Evolutionary conservation across 2,797 vertebrate species (phyloP), one percentile per base, ranked within the genome.

Genomic region (Semaprochilodus insignis): DNA sequence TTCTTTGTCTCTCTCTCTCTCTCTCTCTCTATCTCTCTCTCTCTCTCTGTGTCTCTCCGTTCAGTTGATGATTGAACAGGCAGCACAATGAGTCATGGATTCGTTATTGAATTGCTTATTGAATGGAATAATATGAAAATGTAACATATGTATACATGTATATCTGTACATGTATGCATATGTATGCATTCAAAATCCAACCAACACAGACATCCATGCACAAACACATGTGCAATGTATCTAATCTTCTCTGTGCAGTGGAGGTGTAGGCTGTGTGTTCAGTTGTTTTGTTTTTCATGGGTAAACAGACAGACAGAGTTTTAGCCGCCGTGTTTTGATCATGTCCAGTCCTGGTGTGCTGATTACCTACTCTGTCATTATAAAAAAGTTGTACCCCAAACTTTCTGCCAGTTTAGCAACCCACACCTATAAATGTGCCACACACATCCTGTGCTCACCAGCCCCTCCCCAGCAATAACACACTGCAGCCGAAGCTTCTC

Each of bases 311-410:
- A 40, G 31, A 31, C 31, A 31, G 25, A 1, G 27, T 57, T 74
- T 57, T 59, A 6, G 11, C 31, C 31, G 17, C 23, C 23, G 25
- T 34, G 17, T 54, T 48, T 70, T 74, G 36, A 59, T 60, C 34
- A 17, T 2, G 25, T 73, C 57, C 54, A 69, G 11, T n/a, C 19
- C n/a, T 54, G 8, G 10, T 51, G 19, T 62, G 59, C 55, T 52
- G 71, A 55, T 44, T 40, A 34, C 5, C 62, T 27, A 27, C 52
- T 27, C 73, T 76, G 13, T 77, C 23, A 82, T 59, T 52, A 76
- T 23, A 14, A 19, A 81, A 31, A 57, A 1, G 55, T 8, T 57
- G n/a, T 6, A 23, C 16, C 5, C 16, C 23, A 73, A 80, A 55
- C 40, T 44, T 44, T 44, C 5, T n/a, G 21, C 3, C 59, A 74